Base-by-base conservation (phyloP, 2,797 vertebrate genomes). In the Enteromius viviparus region DNA sequence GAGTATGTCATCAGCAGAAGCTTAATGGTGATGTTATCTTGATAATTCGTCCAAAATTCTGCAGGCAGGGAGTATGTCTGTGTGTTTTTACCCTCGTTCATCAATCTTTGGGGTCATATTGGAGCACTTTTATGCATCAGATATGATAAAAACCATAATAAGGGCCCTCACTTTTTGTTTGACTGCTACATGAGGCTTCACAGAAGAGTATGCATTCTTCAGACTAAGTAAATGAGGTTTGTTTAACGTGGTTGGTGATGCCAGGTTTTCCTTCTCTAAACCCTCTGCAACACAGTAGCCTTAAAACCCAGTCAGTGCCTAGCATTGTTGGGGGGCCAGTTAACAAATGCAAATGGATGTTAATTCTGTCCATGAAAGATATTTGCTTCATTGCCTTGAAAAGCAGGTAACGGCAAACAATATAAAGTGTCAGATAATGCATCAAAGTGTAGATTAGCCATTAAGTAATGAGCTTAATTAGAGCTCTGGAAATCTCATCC, bases 11-110 rank as follows among this genome's bases (percentile, higher is more conserved):
- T 87, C 83, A 87, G 85, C 82, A 42, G 76, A 76, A n/a, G 78
- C 87, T 87, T 89, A 91, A 91, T 91, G 90, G 88, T 87, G 85
- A 71, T 82, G 79, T 86, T 90, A 91, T 91, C 90, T 87, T 34
- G 80, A 89, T 85, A 83, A 88, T 90, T 79, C 11, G 23, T 71
- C 78, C 29, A 83, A 89, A 88, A 81, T 29, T 14, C 19, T 34
- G 81, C 71, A 80, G 77, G 78, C 75, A 62, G 2, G 34, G 77
- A 80, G 84, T 6, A 19, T 29, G 87, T 86, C 85, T 89, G 68
- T 51, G 76, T 76, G 72, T 76, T 49, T 76, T 37, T 78, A 72
- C 2, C 62, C 81, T 85, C 87, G 83, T 92, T 91, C 78, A 89
- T 92, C 89, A 90, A 74, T 86, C 86, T 89, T 76, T 87, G 32